A percentile compares a stretch with the other conserved stretches of the same genome.
phyloP scores from a whole-genome alignment of 2,888 invertebrate species.

The Drosophila heteroneura region DNA sequence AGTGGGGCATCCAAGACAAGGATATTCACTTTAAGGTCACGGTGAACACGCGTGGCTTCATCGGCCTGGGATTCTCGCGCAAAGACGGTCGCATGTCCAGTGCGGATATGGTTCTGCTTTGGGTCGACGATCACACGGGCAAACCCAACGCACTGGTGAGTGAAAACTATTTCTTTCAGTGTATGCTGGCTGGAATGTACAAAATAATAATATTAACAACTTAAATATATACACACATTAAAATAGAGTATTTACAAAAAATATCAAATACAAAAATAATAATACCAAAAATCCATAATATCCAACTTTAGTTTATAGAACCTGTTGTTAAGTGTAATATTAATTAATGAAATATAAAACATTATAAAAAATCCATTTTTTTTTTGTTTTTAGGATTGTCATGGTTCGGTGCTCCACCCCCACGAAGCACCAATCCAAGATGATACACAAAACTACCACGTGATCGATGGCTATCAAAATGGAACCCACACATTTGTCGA shows the following conservation, averaged over 20 bases:
- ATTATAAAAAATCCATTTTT: neutral
- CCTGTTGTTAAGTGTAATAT: neutral
- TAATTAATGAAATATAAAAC: neutral
- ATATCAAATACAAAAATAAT: neutral
- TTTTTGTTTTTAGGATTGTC: slow-evolving; percentile 90
- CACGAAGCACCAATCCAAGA: slow-evolving; percentile 90
- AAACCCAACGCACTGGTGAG: slow-evolving; percentile 92
- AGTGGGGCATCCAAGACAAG: slow-evolving; percentile 89
- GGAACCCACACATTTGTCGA: slow-evolving; percentile 93
- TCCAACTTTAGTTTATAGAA: neutral
- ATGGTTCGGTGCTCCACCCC: slow-evolving; percentile 88
- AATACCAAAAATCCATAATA: neutral
- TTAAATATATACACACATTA: neutral
- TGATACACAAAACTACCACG: slow-evolving; percentile 92
- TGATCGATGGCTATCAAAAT: slow-evolving; percentile 92
- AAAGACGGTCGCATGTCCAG: slow-evolving; percentile 91
- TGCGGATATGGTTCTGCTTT: slow-evolving; percentile 94
- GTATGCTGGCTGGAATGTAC: neutral
- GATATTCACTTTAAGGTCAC: slow-evolving; percentile 93
- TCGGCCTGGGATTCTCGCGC: slow-evolving; percentile 94
- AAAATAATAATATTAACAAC: neutral
- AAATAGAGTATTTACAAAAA: neutral
- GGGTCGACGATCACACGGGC: slow-evolving; percentile 90
- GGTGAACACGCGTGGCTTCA: slow-evolving; percentile 93
- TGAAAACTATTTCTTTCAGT: slow-evolving; percentile 51